Evolutionary conservation across 1,140 invertebrate species (phyloP).

Genomic region (Dysdera silvatica): DNA sequence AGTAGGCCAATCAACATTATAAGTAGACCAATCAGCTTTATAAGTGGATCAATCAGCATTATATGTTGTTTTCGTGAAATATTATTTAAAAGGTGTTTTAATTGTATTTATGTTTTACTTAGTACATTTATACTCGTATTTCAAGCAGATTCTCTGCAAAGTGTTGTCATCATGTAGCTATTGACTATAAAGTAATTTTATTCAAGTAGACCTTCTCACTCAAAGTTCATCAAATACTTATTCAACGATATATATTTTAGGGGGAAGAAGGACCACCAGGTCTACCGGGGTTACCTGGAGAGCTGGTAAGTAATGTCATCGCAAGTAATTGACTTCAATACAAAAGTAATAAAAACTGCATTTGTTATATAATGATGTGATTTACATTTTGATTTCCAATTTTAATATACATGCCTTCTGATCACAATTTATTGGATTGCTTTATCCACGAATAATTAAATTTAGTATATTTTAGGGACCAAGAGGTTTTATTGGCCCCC

Average conservation of each 20-base stretch:
- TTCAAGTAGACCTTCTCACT: background rate
- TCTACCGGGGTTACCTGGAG: slow-evolving; percentile 62
- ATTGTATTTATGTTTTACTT: no score
- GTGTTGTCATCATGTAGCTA: background rate
- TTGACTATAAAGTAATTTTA: background rate
- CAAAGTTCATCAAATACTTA: slow-evolving; percentile 2
- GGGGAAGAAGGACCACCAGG: slow-evolving; percentile 69
- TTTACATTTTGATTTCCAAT: background rate
- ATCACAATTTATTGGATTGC: background rate
- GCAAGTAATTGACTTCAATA: background rate
- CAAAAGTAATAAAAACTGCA: background rate
- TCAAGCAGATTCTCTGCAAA: no score
- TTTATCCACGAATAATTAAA: background rate
- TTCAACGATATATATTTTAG: slow-evolving; percentile 34
- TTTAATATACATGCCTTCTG: background rate
- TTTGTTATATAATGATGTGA: no score
- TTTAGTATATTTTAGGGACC: slow-evolving; percentile 56
- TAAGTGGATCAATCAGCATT: background rate
- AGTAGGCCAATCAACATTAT: no score
- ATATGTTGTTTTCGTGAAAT: no score
- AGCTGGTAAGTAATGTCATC: slow-evolving; percentile 54
- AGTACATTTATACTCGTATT: no score
- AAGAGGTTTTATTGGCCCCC: slow-evolving; percentile 65
- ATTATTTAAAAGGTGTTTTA: no score
- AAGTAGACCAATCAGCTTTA: no score